Percentiles rank a stretch among this genome's conserved stretches.
These are phyloP conservation scores for Frankliniella fusca DNA, from an alignment of 2,888 invertebrate genomes.

Conservation along the genomic window DNA sequence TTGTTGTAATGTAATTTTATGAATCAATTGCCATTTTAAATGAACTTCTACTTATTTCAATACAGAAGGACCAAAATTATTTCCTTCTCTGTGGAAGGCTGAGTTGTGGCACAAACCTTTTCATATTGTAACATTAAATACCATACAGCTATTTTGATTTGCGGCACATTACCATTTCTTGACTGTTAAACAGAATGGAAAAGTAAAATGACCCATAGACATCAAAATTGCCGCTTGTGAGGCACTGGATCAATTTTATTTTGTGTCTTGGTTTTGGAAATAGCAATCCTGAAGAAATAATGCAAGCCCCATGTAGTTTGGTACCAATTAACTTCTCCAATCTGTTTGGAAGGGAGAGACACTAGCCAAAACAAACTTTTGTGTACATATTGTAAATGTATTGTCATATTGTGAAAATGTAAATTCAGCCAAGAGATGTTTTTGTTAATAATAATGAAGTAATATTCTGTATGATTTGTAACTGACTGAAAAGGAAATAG, in stretches of 20 bases:
- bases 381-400: conserved; percentile 21
- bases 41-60: background rate
- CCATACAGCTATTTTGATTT: background rate
- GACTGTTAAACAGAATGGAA: too few relatives aligned
- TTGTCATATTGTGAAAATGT: conserved; percentile 25
- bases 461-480: conserved; percentile 27
- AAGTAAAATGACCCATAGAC: too few relatives aligned
- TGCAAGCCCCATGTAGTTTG: background rate
- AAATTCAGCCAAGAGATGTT: conserved; percentile 20
- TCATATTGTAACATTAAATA: background rate
- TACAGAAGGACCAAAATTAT: conserved; percentile 17
- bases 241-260: background rate
- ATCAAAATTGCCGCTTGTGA: too few relatives aligned
- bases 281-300: background rate
- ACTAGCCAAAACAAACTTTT: conserved; percentile 23
- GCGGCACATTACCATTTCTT: background rate
- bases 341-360: background rate
- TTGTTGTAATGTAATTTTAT: background rate
- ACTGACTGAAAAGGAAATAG: conserved; percentile 24
- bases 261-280: background rate
- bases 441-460: conserved; percentile 23
- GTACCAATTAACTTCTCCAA: conserved; percentile 20
- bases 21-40: background rate
- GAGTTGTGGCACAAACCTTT: conserved; percentile 5
- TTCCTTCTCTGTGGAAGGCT: background rate